Base-by-base conservation (phyloP, 2,113 vertebrate genomes). In the Oncorhynchus tshawytscha region DNA sequence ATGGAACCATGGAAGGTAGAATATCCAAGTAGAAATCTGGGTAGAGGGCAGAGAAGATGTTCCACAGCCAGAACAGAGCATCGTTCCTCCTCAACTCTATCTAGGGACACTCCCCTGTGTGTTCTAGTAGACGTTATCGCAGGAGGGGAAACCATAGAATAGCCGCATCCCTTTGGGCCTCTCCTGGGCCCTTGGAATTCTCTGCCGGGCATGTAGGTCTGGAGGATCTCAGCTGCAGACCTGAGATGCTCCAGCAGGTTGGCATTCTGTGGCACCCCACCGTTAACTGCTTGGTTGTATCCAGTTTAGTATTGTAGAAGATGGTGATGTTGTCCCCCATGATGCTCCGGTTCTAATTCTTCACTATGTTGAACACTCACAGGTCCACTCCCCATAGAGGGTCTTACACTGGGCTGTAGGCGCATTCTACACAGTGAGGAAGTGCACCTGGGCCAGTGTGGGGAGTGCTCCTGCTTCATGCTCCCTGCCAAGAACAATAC, bases 191-290 rank as follows among this genome's bases (percentile, higher is more conserved):
- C 96, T 0, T 62, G 4, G 13, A 95, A 96, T 25, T 74, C 60
- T 1, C 22, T 16, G 2, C 84, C 82, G 15, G 91, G 90, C n/a
- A 98, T 91, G 20, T 67, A 75, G 0, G 7, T 22, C 49, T 34
- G 27, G 62, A 99, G 89, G 75, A 97, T 91, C 1, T 9, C 18
- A 3, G 20, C 3, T 0, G 93, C 80, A 4, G 64, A 80, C 0
- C 18, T n/a, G 45, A 99, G 92, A 83, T 99, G 97, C 2, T 84
- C n/a, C 0, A 78, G 5, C 3, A 99, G 88, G 84, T 96, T 99
- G 85, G 90, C 80, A 48, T 99, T 99, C 69, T 99, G 97, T 1
- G 98, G 98, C 49, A 98, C 84, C 0, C 97, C 97, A 0, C 96
- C 97, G 0, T 96, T 88, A 31, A 98, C 64, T 0, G 87, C 87